Evolutionary conservation across 1,140 invertebrate genomes (phyloP).

Genomic region (Pseudomyrmex dendroicus): DNA sequence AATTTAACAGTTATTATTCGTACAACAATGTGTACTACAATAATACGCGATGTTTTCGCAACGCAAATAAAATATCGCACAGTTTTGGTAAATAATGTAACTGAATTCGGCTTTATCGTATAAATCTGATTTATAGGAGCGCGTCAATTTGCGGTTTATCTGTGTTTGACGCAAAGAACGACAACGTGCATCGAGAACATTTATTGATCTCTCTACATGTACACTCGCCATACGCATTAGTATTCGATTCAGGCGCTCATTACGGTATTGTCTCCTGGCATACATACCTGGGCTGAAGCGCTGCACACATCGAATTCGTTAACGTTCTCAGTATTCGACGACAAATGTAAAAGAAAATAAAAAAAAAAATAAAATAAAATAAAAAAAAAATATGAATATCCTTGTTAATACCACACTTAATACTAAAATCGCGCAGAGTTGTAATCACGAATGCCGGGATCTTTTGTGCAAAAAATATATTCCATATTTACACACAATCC

Average conservation of each 20-base stretch:
- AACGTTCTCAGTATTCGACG: conserved; percentile 17
- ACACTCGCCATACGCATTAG: conserved; percentile 38
- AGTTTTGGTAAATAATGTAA: neutral
- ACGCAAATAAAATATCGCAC: neutral
- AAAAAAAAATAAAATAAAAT: too few species aligned
- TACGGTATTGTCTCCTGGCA: conserved; percentile 40
- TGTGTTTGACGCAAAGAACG: too few species aligned
- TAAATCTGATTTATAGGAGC: conserved; percentile 25
- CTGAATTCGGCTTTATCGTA: conserved; percentile 6
- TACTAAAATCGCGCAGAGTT: neutral
- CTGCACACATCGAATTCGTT: conserved; percentile 37
- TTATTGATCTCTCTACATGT: conserved; percentile 43
- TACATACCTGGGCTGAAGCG: neutral
- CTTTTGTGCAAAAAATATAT: neutral
- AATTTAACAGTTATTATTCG: too few species aligned
- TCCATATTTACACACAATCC: neutral
- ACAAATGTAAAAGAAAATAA: conserved; percentile 1
- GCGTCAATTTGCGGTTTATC: conserved; percentile 6
- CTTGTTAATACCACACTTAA: conserved; percentile 18
- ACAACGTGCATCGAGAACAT: conserved; percentile 3
- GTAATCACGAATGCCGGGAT: neutral
- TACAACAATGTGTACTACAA: too few species aligned
- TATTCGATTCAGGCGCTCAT: conserved; percentile 58
- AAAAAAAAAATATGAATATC: conserved; percentile 22
- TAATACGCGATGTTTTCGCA: too few species aligned